Base-by-base conservation (phyloP, 2,113 vertebrate species). In the Lophotis ruficrista region DNA sequence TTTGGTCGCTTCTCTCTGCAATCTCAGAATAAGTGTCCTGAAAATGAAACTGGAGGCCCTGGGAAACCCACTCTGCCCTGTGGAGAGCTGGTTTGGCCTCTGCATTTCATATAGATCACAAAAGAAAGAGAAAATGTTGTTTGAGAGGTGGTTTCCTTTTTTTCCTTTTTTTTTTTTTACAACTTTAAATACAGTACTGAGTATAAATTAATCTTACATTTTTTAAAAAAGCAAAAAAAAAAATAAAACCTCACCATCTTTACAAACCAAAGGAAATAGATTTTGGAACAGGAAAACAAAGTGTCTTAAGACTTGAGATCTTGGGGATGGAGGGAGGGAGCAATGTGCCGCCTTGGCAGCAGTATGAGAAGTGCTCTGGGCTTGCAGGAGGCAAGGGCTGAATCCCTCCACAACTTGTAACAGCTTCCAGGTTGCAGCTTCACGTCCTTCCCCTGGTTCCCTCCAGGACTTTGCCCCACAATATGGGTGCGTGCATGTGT, bases 151-250 rank as follows among this genome's bases (percentile, higher is more conserved):
- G 69, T 94, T 96, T 96, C 30, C 61, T 78, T 87, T 89, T 95
- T 90, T 94, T 48, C 25, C 38, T 86, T 12, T 90, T 87, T 91
- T 80, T 86, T 97, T 98, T 98, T 97, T 96, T 94, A 97, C 93
- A 98, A 94, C 80, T 98, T 98, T 98, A 98, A 98, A 98, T 98
- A 98, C 94, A 96, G 76, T 95, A 95, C 82, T 91, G 98, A 98
- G 97, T 98, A 98, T 98, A 98, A 98, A 98, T 98, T 98, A 98
- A 98, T 94, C 96, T 98, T 98, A 98, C 95, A 97, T 97, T 98
- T 93, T 97, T 98, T 92, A 41, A 70, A 96, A 98, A 98, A 95
- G 95, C 11, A 97, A 92, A 72, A 90, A 96, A 94, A 78, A 69
- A 98, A 97, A 97, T 95, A 97, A 98, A 96, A 75, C 76, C 80